Evolutionary conservation across 2,888 invertebrate genomes (phyloP), one percentile per base, ranked within the genome.

Genomic region (Leptopterna dolabrata): DNA sequence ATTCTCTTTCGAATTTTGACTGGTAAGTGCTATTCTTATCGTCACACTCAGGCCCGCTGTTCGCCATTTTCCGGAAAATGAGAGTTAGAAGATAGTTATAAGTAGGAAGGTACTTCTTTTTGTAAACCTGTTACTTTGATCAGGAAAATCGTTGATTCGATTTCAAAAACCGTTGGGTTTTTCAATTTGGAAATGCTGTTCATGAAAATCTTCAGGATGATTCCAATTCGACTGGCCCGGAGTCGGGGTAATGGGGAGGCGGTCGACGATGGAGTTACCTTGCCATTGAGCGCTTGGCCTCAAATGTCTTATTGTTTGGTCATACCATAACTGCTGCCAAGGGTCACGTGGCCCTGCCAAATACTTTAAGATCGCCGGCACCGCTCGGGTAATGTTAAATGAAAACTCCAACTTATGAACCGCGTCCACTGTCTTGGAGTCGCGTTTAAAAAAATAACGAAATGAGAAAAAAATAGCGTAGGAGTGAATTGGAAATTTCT

Each of bases 301-400:
- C 36, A 41, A 14, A 73, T 36, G 36, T 73, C 73, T 73, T 29
- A 73, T 73, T 73, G 73, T 73, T 73, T 36, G 73, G 36, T 41
- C 73, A 73, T 73, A 73, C 73, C 73, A 6, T 36, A 73, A 16
- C 73, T 11, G n/a, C 29, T 73, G 73, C 73, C 73, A 73, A 73
- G 73, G 73, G 73, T 73, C 73, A 73, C 73, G 73, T 73, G 73
- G 73, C 73, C 36, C 36, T 73, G 73, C 73, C 73, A 73, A 73
- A 73, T 36, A 16, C 19, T 73, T 73, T 19, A 73, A 73, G 36
- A 36, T 36, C 73, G 36, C 36, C 36, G 9, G 19, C 36, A 41
- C 73, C 73, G 73, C 63, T 63, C 63, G 41, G 73, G 41, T 73
- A 36, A 36, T 73, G 30, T 73, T 73, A 73, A 36, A 73, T 73